These are phyloP conservation scores for Tretioscincus oriximinensis DNA, from an alignment of 2,113 vertebrate species.

Conservation along the genomic window DNA sequence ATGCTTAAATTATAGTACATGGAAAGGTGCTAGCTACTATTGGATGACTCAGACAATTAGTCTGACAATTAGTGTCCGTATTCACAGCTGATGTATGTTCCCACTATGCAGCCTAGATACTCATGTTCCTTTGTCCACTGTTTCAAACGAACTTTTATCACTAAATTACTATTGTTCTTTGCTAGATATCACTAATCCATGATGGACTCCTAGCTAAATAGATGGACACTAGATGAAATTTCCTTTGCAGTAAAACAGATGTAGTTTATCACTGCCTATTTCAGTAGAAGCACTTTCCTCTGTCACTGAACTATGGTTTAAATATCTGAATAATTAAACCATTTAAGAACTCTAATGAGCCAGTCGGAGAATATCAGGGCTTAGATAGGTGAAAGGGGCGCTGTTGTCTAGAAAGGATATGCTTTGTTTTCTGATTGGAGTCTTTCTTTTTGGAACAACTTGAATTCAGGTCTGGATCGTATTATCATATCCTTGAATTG, in stretches of 20 bases:
- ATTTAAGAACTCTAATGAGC: not conserved
- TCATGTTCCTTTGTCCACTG: not conserved
- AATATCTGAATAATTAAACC: not conserved
- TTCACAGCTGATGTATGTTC: too few relatives aligned
- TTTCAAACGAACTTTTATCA: too few relatives aligned
- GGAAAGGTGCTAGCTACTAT: not conserved
- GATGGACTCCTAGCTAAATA: too few relatives aligned
- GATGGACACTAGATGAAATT: too few relatives aligned
- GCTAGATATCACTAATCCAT: too few relatives aligned
- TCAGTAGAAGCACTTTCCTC: too few relatives aligned
- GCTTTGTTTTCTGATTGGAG: not conserved
- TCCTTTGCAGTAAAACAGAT: too few relatives aligned
- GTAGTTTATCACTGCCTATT: too few relatives aligned
- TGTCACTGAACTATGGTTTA: not conserved
- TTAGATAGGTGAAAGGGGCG: not conserved
- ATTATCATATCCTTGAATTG: fast-evolving
- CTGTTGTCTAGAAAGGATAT: not conserved
- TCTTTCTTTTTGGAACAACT: not conserved
- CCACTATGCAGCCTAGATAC: not conserved
- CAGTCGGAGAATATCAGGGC: not conserved
- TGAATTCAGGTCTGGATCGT: not conserved
- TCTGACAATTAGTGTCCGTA: not conserved
- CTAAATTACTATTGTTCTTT: too few relatives aligned
- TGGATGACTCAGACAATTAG: too few relatives aligned
- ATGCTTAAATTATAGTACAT: too few relatives aligned